Evolutionary conservation across 1,140 invertebrate species (phyloP).

Genomic region (Lasioglossum baleicum): DNA sequence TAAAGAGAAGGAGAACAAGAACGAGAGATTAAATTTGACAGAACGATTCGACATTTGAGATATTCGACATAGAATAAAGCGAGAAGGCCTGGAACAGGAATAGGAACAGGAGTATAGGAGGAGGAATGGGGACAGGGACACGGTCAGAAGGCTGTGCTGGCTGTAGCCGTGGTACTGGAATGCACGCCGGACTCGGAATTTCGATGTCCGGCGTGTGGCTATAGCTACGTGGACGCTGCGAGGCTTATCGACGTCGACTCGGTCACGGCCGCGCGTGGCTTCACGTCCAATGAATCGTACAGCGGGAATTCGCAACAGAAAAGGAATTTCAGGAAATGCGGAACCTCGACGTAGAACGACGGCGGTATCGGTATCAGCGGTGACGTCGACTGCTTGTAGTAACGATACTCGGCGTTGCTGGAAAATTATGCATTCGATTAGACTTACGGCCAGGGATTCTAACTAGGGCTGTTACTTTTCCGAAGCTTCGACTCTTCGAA

Average conservation of each 20-base stretch:
- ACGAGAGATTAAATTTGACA: background rate
- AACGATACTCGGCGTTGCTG: slow-evolving; percentile 90
- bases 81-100: too few relatives aligned
- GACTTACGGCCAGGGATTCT: too few relatives aligned
- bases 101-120: too few relatives aligned
- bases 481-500: too few relatives aligned
- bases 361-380: slow-evolving; percentile 93
- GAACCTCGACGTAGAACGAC: slow-evolving; percentile 90
- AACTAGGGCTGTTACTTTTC: too few relatives aligned
- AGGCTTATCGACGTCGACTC: slow-evolving; percentile 88
- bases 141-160: slow-evolving; percentile 58
- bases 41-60: background rate
- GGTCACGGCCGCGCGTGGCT: slow-evolving; percentile 84
- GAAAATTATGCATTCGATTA: slow-evolving; percentile 61
- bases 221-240: slow-evolving; percentile 89
- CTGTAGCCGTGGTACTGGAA: slow-evolving; percentile 58
- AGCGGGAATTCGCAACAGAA: slow-evolving; percentile 93
- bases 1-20: too few relatives aligned
- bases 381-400: slow-evolving; percentile 92
- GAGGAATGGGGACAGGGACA: background rate
- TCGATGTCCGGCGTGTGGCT: slow-evolving; percentile 80
- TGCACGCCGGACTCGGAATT: slow-evolving; percentile 74
- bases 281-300: slow-evolving; percentile 88
- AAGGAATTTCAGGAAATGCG: slow-evolving; percentile 89
- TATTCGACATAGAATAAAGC: too few relatives aligned